A percentile compares a stretch with the other conserved stretches of the same genome.
These are phyloP conservation scores for Flabesymbios commensalis DNA, from an alignment of 2,888 invertebrate genomes.

Conservation along the genomic window DNA sequence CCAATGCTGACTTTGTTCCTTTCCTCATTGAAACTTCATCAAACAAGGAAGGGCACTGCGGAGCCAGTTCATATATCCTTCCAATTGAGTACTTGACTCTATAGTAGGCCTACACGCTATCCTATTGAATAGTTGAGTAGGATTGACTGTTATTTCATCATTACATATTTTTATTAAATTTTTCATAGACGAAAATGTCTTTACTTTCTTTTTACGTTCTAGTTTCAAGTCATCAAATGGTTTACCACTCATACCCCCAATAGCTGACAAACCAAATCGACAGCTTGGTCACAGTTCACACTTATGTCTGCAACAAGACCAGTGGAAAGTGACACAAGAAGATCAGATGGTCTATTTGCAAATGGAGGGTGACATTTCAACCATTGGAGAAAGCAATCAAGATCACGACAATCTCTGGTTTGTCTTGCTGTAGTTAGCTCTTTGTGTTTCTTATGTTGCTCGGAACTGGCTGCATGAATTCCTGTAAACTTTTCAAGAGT, in stretches of 20 bases:
- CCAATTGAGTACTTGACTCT: too few relatives aligned
- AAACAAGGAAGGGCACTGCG: conserved; percentile 20
- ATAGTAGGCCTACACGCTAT: too few relatives aligned
- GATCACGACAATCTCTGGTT: background rate
- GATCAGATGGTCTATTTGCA: background rate
- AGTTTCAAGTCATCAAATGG: background rate
- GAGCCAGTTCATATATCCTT: conserved; percentile 23
- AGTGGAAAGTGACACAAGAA: background rate
- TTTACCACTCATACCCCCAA: background rate
- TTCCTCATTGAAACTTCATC: conserved; percentile 18
- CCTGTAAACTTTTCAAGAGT: background rate
- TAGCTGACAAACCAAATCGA: background rate
- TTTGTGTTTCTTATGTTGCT: conserved; percentile 1
- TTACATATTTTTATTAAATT: background rate
- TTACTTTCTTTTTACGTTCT: background rate
- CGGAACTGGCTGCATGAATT: background rate
- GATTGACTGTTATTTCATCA: background rate
- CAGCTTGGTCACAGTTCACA: background rate
- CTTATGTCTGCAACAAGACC: too few relatives aligned
- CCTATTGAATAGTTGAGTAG: background rate
- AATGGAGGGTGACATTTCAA: background rate
- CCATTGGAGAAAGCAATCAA: background rate
- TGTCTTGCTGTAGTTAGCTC: background rate
- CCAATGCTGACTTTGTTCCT: conserved; percentile 4
- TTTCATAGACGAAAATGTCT: background rate